These are phyloP conservation scores for Slavum lentiscoides DNA, from an alignment of 2,888 invertebrate species.

Conservation along the genomic window DNA sequence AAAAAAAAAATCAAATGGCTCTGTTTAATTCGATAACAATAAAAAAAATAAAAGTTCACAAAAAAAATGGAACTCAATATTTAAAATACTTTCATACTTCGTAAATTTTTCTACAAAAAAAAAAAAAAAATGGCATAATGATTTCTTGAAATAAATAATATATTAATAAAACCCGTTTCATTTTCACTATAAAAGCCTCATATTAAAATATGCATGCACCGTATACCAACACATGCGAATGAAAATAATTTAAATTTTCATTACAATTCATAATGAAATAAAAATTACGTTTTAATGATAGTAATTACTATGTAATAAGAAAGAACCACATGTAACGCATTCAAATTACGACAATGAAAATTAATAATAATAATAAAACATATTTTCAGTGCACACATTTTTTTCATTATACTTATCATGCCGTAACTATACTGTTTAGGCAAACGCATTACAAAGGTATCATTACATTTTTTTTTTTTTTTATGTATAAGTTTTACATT, in stretches of 20 bases:
- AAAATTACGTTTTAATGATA: neutral
- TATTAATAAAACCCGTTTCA: too few relatives aligned
- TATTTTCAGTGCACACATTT: slow-evolving; percentile 21
- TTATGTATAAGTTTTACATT: neutral
- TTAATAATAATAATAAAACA: neutral
- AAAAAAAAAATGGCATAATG: too few relatives aligned
- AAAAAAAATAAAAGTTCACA: neutral
- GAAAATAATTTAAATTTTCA: too few relatives aligned
- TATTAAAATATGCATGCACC: too few relatives aligned
- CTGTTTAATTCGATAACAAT: neutral
- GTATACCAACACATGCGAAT: too few relatives aligned
- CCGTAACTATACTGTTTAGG: neutral
- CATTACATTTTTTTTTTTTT: neutral
- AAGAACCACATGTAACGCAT: slow-evolving; percentile 16
- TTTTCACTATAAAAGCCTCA: too few relatives aligned
- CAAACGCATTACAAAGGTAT: neutral
- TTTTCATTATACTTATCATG: neutral
- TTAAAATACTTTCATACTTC: too few relatives aligned
- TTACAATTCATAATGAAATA: neutral
- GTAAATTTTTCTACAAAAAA: too few relatives aligned
- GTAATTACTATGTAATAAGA: slow-evolving; percentile 15
- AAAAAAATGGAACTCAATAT: neutral
- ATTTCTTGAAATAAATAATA: too few relatives aligned
- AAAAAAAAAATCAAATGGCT: slow-evolving; percentile 1
- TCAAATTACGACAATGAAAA: slow-evolving; percentile 3